phyloP scores from a whole-genome alignment of 2,113 vertebrate genomes.

The Narcine bancroftii region DNA sequence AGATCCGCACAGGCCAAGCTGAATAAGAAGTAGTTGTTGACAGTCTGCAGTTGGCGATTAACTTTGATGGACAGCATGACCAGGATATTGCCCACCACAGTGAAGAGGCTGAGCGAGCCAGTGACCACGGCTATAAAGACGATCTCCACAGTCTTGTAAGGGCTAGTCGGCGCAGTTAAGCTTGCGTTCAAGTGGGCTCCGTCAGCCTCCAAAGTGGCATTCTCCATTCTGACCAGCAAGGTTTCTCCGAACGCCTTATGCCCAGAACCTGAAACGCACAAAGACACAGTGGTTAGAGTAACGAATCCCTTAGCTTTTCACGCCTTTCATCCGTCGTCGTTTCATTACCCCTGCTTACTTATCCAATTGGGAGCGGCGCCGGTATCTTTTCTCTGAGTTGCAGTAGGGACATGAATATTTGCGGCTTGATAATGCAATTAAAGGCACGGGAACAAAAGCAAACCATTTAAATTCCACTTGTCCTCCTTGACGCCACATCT shows the following conservation, averaged over 20 bases:
- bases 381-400: no score
- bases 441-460: not conserved
- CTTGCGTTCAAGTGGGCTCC: conserved; percentile 54
- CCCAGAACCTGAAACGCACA: conserved; percentile 55
- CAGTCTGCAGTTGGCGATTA: conserved; percentile 92
- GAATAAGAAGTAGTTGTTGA: conserved; percentile 98
- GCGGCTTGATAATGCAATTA: not conserved
- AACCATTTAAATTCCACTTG: not conserved
- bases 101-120: conserved; percentile 89
- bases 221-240: conserved; percentile 56
- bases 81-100: conserved; percentile 88
- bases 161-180: conserved; percentile 46
- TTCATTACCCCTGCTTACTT: no score
- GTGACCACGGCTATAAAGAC: conserved; percentile 90
- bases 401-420: not conserved
- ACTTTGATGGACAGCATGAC: conserved; percentile 99
- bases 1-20: conserved; percentile 89
- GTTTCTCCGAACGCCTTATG: conserved; percentile 57
- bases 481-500: not conserved
- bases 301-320: not conserved
- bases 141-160: conserved; percentile 86
- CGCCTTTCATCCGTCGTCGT: not conserved
- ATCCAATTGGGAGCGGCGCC: not conserved
- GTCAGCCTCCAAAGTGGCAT: conserved; percentile 63
- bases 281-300: conserved; percentile 38